Evolutionary conservation across 2,888 invertebrate genomes (phyloP).

Genomic region (Spodoptera littoralis): DNA sequence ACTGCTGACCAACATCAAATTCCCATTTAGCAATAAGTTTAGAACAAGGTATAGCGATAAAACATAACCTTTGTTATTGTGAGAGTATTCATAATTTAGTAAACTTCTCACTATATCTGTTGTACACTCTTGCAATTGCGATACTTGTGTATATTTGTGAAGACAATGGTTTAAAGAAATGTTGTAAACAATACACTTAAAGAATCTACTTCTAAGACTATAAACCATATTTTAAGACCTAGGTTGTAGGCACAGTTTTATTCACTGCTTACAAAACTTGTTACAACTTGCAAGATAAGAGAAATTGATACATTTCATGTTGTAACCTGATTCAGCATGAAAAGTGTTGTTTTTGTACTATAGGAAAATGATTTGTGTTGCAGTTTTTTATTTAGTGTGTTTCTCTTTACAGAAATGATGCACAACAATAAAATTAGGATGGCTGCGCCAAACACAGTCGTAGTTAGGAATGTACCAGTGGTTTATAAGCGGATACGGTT

Average conservation of each 20-base stretch:
- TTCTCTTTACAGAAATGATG: conserved; percentile 55
- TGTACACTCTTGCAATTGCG: conserved; percentile 5
- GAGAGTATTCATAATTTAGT: neutral
- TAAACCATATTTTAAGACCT: neutral
- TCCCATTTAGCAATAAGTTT: conserved; percentile 28
- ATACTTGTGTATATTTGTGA: conserved; percentile 24
- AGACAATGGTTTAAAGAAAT: conserved; percentile 8
- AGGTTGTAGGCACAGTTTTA: neutral
- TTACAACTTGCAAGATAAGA: conserved; percentile 10
- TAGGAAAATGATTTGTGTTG: neutral
- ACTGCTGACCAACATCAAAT: conserved; percentile 16
- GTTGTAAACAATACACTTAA: neutral
- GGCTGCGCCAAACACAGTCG: conserved; percentile 72
- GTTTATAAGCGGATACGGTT: conserved; percentile 82
- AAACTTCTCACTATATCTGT: neutral
- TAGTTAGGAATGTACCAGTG: conserved; percentile 69
- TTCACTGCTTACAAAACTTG: neutral
- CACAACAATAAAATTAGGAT: conserved; percentile 67
- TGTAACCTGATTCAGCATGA: conserved; percentile 1
- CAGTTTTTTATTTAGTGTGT: too few relatives aligned
- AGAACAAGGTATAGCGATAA: conserved; percentile 22
- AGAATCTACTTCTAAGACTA: neutral
- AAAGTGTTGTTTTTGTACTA: neutral
- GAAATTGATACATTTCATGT: neutral
- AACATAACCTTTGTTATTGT: conserved; percentile 20